Conservation (phyloP, 2,888 invertebrate genomes). For the Oxystoma pomonae region DNA sequence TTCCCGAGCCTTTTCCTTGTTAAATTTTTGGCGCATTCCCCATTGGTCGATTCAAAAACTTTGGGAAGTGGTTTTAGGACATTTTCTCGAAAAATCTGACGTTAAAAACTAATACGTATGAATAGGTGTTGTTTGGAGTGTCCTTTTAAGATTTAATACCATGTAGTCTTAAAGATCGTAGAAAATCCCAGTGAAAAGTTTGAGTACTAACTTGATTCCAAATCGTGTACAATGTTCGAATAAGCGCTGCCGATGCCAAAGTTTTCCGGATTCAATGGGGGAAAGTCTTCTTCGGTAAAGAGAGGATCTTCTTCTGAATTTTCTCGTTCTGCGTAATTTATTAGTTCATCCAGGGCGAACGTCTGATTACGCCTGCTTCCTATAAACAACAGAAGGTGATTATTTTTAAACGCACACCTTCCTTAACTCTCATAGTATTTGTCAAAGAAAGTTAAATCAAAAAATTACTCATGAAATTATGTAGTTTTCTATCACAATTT, state of each 20-base stretch:
- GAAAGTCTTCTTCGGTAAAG: conserved; percentile 16
- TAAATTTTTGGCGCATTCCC: too few relatives aligned
- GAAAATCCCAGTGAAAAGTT: too few relatives aligned
- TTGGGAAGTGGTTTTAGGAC: too few relatives aligned
- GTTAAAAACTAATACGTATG: too few relatives aligned
- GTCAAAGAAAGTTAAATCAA: too few relatives aligned
- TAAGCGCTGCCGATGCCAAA: conserved; percentile 43
- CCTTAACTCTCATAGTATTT: conserved; percentile 1
- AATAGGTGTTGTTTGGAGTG: too few relatives aligned
- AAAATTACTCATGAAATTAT: conserved; percentile 1
- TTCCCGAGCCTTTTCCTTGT: too few relatives aligned
- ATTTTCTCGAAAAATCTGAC: too few relatives aligned
- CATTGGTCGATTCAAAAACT: too few relatives aligned
- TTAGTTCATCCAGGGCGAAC: conserved; percentile 41
- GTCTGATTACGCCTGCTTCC: conserved; percentile 19
- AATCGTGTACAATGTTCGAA: conserved; percentile 43
- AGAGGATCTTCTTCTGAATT: conserved; percentile 37
- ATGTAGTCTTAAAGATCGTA: too few relatives aligned
- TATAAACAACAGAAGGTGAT: conserved; percentile 8
- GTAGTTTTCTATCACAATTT: too few relatives aligned
- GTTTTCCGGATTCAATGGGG: conserved; percentile 35
- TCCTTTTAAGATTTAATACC: too few relatives aligned
- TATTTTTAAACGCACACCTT: neutral
- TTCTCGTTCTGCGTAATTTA: conserved; percentile 43
- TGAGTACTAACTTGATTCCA: conserved; percentile 37